Base-by-base conservation (phyloP, 1,140 invertebrate species). In the Octopus sinensis region DNA sequence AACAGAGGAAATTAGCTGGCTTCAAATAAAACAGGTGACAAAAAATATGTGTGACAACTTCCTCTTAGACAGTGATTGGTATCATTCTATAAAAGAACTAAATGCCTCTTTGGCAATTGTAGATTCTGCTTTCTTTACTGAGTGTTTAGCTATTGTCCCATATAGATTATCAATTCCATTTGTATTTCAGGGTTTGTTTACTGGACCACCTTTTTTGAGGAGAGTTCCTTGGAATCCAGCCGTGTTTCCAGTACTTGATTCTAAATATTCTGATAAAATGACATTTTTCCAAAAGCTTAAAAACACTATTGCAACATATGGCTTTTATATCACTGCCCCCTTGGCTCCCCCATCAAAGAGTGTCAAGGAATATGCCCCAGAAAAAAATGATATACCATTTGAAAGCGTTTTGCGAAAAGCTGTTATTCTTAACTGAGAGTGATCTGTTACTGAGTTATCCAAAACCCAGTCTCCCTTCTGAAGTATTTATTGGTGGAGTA, bases 401-500 rank as follows among this genome's bases (percentile, higher is more conserved):
- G 23, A 77, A 53, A 13, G 80, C 17, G 13, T 83, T 17, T 13
- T 78, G 4, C 62, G 23, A 54, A 51, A 78, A 71, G 53, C 75
- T 68, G 30, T 56, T 83, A 30, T 83, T 77, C 54, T 13, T 83
- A 43, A 73, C 78, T 13, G 79, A 83, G 10, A 62, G 75, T 3
- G 82, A 83, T 52, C 7, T 53, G 23, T 56, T 80, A 17, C 13
- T 83, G 30, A 68, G 78, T 13, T 83, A 80, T 71, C 79, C 82
- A 9, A 77, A 71, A 51, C 56, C 82, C 53, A 51, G 51, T 10
- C 52, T 80, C 9, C 82, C 82, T 17, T 80, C 80, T 78, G 68
- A 52, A 62, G 52, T 82, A 10, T 54, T 53, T 43, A 78, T 82
- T 23, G 84, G 82, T n/a, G 82, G 82, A 6, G 54, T 83, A 10